Evolutionary conservation across 2,888 invertebrate species (phyloP), one percentile per base, ranked within the genome.

Genomic region (Elaeidobius kamerunicus): DNA sequence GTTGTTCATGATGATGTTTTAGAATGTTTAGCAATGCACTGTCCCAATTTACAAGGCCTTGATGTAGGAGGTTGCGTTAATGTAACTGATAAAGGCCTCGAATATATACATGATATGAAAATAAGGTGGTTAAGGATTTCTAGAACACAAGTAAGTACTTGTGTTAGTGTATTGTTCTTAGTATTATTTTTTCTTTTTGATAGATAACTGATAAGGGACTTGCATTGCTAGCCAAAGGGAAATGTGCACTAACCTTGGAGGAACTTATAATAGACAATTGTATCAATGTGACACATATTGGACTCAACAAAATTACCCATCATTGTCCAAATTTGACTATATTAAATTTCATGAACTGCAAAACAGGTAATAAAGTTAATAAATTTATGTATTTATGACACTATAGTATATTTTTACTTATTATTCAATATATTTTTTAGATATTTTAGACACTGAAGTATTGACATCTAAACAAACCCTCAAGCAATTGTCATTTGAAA

Each of bases 1-100:
- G 64, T 73, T 46, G 75, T 84, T 15, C 76, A 74, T 0, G 78
- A 84, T 61, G 67, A 72, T 1, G 75, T 81, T 16, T 51, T 84
- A 53, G 73, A 75, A 59, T 72, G 70, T 39, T 64, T 84, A 4
- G 75, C 77, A 0, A 71, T 73, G 55, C 67, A 71, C 12, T 81
- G 80, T 58, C 62, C 67, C 4, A 71, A 76, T 35, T 59, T 82
- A 28, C 68, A 72, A 57, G 67, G 68, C 0, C 64, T 81, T 39
- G 76, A 79, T 64, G 61, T 80, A 17, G 75, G 75, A 18, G 71
- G 76, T 18, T 72, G 69, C 57, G 43, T 42, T 20, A 61, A 66
- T 53, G 57, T 75, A 6, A 68, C 69, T 5, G 72, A 74, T 61
- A 36, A 41, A 42, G 66, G 71, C 14, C 49, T 73, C 14, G 40